Conservation (phyloP, 2,113 vertebrate genomes). For the Cinclus cinclus region DNA sequence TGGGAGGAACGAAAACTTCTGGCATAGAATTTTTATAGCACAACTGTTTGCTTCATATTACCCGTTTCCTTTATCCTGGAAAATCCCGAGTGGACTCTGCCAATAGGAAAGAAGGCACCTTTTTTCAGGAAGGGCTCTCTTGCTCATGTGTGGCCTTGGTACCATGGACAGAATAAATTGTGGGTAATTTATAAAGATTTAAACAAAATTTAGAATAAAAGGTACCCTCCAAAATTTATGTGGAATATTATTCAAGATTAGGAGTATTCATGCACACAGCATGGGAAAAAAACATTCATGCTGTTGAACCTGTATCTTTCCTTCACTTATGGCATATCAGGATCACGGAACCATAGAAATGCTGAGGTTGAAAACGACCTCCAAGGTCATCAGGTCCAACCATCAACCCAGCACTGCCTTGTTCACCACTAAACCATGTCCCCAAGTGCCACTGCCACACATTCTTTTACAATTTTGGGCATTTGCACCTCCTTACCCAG, state of each 20-base stretch:
- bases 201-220: background rate
- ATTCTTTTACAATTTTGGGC: background rate
- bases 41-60: background rate
- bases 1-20: background rate
- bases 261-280: background rate
- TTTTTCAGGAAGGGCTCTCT: background rate
- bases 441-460: background rate
- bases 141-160: background rate
- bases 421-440: background rate
- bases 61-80: background rate
- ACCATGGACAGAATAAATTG: background rate
- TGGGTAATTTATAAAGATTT: background rate
- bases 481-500: background rate
- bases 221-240: background rate
- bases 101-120: background rate
- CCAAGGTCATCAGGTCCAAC: background rate
- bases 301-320: background rate
- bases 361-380: background rate
- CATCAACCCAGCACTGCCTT: background rate
- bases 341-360: background rate
- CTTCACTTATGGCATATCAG: background rate
- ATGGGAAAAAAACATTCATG: background rate
- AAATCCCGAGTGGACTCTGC: background rate
- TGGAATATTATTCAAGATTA: background rate
- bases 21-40: background rate